Base-by-base conservation (phyloP, 2,113 vertebrate genomes). In the Furnarius figulus region DNA sequence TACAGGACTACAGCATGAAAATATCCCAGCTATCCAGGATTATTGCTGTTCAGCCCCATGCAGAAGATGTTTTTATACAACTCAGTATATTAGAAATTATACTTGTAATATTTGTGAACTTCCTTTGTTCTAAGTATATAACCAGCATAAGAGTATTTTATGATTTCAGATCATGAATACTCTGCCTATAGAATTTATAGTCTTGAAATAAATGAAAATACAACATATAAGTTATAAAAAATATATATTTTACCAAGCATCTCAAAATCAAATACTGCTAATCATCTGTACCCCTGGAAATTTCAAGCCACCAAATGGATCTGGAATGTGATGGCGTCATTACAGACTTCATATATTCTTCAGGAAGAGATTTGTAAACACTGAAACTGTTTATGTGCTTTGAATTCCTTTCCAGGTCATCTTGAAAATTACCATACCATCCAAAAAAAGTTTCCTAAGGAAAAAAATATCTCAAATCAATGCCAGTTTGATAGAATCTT, bases 211-310 rank as follows among this genome's bases (percentile, higher is more conserved):
- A 55, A n/a, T 52, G 14, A 49, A 85, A 93, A 39, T 14, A 21
- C 3, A 73, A 17, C 9, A 8, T 19, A 14, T n/a, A 33, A 28
- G 7, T 44, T 50, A 44, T 20, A 52, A 52, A 50, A 74, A 52
- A 24, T 30, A 46, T 13, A 5, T n/a, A 67, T 59, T 67, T 77
- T 71, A 67, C 10, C 8, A 82, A 65, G 10, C 9, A 71, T 39
- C 33, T 82, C 12, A 82, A 81, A 89, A 72, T 33, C 1, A 6
- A 65, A 10, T 25, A 30, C 9, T 33, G 8, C 4, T 77, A 74
- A 49, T 2, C 1, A 9, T 22, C 3, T 37, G 8, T 4, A 52
- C 4, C 9, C 5, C 24, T 47, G 10, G 12, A 63, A 35, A 52
- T 5, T 75, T 78, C 33, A 87, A 85, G 16, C 7, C 24, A 61